Evolutionary conservation across 2,113 vertebrate genomes (phyloP), one percentile per base, ranked within the genome.

Genomic region (Oncorhynchus keta): DNA sequence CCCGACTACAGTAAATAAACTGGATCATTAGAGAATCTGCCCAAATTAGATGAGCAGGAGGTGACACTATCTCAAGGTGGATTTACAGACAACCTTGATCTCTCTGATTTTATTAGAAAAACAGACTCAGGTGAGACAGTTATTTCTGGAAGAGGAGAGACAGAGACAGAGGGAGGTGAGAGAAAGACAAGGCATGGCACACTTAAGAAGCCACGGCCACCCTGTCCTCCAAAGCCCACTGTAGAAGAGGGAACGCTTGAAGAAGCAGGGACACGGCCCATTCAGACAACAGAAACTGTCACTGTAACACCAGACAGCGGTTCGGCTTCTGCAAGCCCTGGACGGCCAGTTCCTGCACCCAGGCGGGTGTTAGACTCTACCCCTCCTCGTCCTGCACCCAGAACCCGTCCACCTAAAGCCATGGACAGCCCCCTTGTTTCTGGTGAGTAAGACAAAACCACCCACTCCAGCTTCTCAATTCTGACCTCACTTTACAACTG

Each of bases 391-490:
- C 84, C 81, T 62, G 78, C 0, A 0, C 70, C 86, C 45, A 24
- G 18, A 68, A 75, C 68, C 78, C 87, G 76, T 76, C 0, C 74
- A 0, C 0, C 75, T 48, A 74, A 65, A 67, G 70, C 48, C 12
- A 59, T 32, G 26, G 70, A 39, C 28, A 61, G 70, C 78, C 61
- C 82, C 7, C 2, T 69, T 0, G 9, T 79, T 73, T 68, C 84
- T 79, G 89, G 92, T 93, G 57, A 86, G 26, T 24, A 24, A 30
- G 64, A n/a, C n/a, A 22, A 5, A 22, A 1, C 18, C 3, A 22
- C 20, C 8, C 59, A 61, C n/a, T n/a, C n/a, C n/a, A n/a, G 5
- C n/a, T 22, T 22, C 59, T 22, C n/a, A 22, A 69, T 0, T 7
- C 5, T 0, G 20, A 24, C 26, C 45, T 9, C 49, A 55, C 49